Percentiles rank a stretch among this genome's conserved stretches.
Conservation (phyloP, 2,888 invertebrate genomes). For the Eristalis arbustorum region DNA sequence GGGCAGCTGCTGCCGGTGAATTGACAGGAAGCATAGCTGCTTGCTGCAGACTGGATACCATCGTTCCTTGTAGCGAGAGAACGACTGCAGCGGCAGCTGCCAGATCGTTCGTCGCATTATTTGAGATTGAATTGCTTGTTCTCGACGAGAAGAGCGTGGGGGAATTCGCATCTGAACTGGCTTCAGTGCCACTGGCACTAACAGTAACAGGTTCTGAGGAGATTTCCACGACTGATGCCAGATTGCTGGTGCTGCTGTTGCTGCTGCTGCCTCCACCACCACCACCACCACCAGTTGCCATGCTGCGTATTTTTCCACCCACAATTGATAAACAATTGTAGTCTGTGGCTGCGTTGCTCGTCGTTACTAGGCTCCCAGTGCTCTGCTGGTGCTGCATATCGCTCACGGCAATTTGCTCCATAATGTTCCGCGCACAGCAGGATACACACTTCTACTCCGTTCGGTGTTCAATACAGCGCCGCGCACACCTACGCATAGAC, state of each 20-base stretch:
- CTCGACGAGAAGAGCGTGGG: constrained; percentile 50
- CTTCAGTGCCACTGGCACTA: constrained; percentile 59
- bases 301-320: constrained; percentile 67
- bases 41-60: constrained; percentile 91
- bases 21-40: constrained; percentile 91
- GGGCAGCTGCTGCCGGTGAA: constrained; percentile 91
- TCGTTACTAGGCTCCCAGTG: constrained; percentile 59
- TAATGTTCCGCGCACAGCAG: constrained; percentile 71
- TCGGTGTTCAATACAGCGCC: constrained; percentile 60
- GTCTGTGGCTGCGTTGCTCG: constrained; percentile 44
- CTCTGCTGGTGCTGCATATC: constrained; percentile 71
- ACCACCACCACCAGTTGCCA: constrained; percentile 34
- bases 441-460: constrained; percentile 68
- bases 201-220: constrained; percentile 56
- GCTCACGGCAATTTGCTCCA: constrained; percentile 73
- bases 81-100: constrained; percentile 85
- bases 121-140: constrained; percentile 43
- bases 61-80: constrained; percentile 90
- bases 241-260: constrained; percentile 37
- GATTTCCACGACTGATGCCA: constrained; percentile 63
- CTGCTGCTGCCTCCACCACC: constrained; percentile 58
- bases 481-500: constrained; percentile 71
- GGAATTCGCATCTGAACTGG: constrained; percentile 54
- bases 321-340: constrained; percentile 70
- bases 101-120: constrained; percentile 82